Conservation (phyloP, 2,113 vertebrate genomes). For the Sciurus niger region DNA sequence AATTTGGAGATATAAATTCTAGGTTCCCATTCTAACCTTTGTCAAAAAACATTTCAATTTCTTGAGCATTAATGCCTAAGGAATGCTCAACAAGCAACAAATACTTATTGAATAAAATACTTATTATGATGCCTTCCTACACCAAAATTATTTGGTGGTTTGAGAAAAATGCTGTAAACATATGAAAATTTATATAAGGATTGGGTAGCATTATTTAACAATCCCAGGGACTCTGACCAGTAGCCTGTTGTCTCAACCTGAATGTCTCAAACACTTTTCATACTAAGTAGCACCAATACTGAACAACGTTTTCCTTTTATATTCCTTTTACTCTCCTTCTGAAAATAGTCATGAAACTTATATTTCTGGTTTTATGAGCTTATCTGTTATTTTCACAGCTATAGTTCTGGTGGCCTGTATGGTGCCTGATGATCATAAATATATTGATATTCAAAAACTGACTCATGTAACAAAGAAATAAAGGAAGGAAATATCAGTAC, state of each 20-base stretch:
- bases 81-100: slow-evolving; percentile 1
- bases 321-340: neutral
- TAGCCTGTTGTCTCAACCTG: neutral
- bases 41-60: neutral
- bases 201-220: neutral
- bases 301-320: neutral
- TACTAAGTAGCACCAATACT: neutral
- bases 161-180: neutral
- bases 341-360: slow-evolving; percentile 27
- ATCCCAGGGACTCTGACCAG: neutral
- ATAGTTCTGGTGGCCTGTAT: neutral
- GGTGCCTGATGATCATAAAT: neutral
- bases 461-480: neutral
- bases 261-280: neutral
- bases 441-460: slow-evolving; percentile 1
- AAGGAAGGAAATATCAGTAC: neutral
- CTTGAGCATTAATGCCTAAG: neutral
- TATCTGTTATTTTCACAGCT: neutral
- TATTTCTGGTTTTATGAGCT: neutral
- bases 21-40: neutral
- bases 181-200: neutral
- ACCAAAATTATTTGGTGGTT: neutral
- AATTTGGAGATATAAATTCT: slow-evolving; percentile 52
- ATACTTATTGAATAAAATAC: slow-evolving; percentile 32
- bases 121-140: neutral